Conservation (phyloP, 2,888 invertebrate genomes). For the Drosophila falleni region DNA sequence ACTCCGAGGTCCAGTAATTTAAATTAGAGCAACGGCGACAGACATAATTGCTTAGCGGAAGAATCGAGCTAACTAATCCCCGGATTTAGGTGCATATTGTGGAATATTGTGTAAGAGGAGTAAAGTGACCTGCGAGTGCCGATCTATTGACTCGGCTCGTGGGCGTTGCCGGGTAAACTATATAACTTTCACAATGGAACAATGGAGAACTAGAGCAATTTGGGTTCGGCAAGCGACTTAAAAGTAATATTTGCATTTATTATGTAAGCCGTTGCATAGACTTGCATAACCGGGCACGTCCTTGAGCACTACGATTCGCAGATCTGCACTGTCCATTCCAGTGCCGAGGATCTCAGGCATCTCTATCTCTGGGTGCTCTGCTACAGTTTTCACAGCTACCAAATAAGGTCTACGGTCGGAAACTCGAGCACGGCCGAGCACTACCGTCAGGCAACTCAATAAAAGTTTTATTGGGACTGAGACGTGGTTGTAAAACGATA, state of each 20-base stretch:
- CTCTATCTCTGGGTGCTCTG: slow-evolving; percentile 44
- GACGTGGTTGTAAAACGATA: slow-evolving; percentile 73
- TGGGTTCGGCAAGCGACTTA: slow-evolving; percentile 58
- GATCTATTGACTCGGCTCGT: slow-evolving; percentile 60
- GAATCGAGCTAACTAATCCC: slow-evolving; percentile 62
- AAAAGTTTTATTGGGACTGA: slow-evolving; percentile 70
- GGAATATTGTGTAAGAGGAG: slow-evolving; percentile 74
- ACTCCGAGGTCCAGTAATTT: slow-evolving; percentile 50
- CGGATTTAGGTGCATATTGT: slow-evolving; percentile 67
- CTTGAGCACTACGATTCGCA: slow-evolving; percentile 39
- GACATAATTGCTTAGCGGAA: slow-evolving; percentile 55
- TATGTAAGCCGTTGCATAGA: slow-evolving; percentile 77
- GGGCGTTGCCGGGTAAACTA: slow-evolving; percentile 66
- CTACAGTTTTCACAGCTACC: slow-evolving; percentile 74
- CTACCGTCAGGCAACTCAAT: slow-evolving; percentile 56
- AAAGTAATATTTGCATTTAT: slow-evolving; percentile 66
- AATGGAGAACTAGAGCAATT: slow-evolving; percentile 75
- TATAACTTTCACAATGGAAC: slow-evolving; percentile 36
- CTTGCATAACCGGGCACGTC: slow-evolving; percentile 74
- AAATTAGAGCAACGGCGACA: slow-evolving; percentile 76
- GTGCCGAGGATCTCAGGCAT: slow-evolving; percentile 1
- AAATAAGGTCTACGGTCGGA: slow-evolving; percentile 69
- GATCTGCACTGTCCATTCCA: slow-evolving; percentile 4
- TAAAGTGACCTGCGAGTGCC: slow-evolving; percentile 41
- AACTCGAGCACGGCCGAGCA: slow-evolving; percentile 72